Evolutionary conservation across 1,140 invertebrate genomes (phyloP), one percentile per base, ranked within the genome.

Genomic region (Zaprionus africanus): DNA sequence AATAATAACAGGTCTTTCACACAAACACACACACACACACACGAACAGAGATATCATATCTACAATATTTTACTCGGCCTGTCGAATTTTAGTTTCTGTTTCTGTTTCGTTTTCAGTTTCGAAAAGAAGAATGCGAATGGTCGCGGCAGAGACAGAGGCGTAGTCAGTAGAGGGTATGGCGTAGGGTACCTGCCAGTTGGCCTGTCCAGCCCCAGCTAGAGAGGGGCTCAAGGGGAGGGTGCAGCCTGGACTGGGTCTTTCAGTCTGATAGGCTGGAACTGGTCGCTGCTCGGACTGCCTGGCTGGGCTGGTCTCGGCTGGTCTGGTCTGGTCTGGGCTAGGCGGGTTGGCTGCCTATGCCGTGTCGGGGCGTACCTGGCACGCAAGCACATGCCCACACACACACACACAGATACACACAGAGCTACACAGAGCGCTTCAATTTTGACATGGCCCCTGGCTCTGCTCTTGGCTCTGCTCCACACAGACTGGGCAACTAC

Each of bases 401-500:
- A 73, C 78, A 57, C 34, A 63, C 11, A 66, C 15, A 43, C 9
- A 34, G 31, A 34, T 34, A 53, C 34, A 67, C 57, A 70, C 41
- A 53, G 36, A 56, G 19, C 43, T 57, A 58, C 22, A 36, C 12
- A 53, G 24, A 51, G 67, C 49, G 79, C 53, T 76, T 72, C 62
- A 70, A 73, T 81, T 88, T 84, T 90, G 81, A 88, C 81, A 85
- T 88, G 84, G 24, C 22, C 5, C 28, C 31, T 43, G 26, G 28
- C 26, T 26, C 43, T 12, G 13, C 38, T 22, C 62, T 12, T 43
- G n/a, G 41, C 41, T 46, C 41, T 9, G 54, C 67, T 41, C 59
- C 66, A 61, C 80, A 70, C 31, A 70, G 84, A 88, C 84, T 88
- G 84, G 84, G 84, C 84, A 87, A 88, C 84, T 84, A 90, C 85